Conservation (phyloP, 2,888 invertebrate species). For the Aethes cnicana region DNA sequence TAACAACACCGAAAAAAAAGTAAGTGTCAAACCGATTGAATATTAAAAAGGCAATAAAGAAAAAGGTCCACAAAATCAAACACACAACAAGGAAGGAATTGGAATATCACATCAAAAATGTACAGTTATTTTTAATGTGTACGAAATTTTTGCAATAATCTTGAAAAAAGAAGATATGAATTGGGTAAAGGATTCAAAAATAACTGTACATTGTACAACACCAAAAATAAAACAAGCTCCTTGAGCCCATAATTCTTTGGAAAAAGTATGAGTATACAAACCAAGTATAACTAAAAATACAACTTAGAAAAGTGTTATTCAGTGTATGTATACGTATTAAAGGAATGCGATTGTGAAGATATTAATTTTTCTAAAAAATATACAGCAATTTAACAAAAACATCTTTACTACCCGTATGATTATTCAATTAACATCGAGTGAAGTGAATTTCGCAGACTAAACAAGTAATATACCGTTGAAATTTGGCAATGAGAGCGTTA, state of each 20-base stretch:
- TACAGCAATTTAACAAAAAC: neutral
- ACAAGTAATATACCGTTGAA: neutral
- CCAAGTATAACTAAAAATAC: neutral
- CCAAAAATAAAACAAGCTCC: conserved; percentile 4
- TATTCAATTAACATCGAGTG: conserved; percentile 2
- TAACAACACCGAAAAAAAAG: conserved; percentile 39
- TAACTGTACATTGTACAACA: conserved; percentile 14
- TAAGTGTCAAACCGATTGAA: conserved; percentile 34
- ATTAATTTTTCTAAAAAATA: neutral
- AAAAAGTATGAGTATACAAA: no score
- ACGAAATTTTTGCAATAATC: no score
- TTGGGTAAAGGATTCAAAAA: neutral
- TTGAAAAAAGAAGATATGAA: conserved; percentile 33
- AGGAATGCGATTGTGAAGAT: neutral
- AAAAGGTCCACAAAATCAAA: conserved; percentile 35
- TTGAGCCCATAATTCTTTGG: neutral
- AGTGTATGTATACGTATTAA: neutral
- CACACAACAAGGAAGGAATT: conserved; percentile 30
- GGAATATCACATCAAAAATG: conserved; percentile 14
- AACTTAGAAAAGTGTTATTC: neutral
- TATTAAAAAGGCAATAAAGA: conserved; percentile 35
- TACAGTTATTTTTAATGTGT: conserved; percentile 38
- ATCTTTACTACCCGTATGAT: neutral
- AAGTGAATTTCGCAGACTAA: neutral
- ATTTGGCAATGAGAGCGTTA: neutral